Evolutionary conservation across 2,888 invertebrate species (phyloP), one percentile per base, ranked within the genome.

Genomic region (Venusia cambrica): DNA sequence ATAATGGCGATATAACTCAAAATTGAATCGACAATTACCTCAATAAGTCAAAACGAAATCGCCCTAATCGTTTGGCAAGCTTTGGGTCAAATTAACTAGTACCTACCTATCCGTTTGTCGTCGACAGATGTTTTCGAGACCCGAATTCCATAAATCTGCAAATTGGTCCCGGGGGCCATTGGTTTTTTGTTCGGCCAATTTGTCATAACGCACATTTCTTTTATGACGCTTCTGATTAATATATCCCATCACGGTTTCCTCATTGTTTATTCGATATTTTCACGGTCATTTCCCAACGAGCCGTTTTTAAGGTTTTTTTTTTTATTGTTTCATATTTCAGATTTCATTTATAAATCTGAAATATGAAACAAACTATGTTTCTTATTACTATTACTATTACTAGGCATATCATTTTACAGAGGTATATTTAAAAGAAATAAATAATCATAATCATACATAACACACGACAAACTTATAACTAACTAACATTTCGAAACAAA

Each of bases 141-240:
- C 55, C 49, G 51, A 46, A 51, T 41, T 53, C 24, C 43, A 67
- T 77, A 75, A 75, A 76, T 76, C 73, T 62, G 60, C 62, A 62
- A 69, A 70, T 70, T 59, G 65, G 59, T 49, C 61, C 51, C 49
- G 45, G 46, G 49, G 54, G 52, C 63, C 52, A 44, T 28, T 22
- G 36, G 8, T 31, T 48, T 46, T 43, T 44, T 38, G 24, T 29
- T 52, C 45, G 47, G 44, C 51, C 61, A 55, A 73, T 79, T 73
- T 72, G 73, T 81, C 68, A 76, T 58, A 61, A 57, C 64, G 61
- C 80, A 73, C 68, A 73, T 78, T 79, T 74, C 71, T 65, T 75
- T 81, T 78, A 81, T 76, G 76, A 76, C 70, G 60, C 54, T 41
- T 61, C 57, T 74, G 77, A 79, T 83, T 75, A 81, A 79, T 80